Conservation (phyloP, 2,888 invertebrate genomes). For the Andrena minutula region DNA sequence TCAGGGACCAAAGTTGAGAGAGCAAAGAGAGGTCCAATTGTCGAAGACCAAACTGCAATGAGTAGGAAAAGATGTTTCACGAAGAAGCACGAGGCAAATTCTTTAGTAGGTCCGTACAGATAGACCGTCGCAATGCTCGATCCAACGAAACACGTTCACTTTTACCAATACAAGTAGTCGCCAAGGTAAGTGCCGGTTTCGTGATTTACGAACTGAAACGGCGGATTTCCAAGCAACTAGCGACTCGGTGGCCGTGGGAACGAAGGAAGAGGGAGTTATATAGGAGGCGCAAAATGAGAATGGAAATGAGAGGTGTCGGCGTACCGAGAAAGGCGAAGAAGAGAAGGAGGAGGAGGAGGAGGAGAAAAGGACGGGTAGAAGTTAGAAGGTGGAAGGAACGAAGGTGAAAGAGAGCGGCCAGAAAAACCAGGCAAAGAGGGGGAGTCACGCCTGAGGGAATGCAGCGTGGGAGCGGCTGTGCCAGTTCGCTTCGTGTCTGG, state of each 20-base stretch:
- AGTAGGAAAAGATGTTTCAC: too few relatives aligned
- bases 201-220: constrained; percentile 67
- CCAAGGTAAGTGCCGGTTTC: constrained; percentile 53
- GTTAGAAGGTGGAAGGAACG: constrained; percentile 61
- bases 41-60: constrained; percentile 92
- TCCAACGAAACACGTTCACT: constrained; percentile 66
- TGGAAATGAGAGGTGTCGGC: constrained; percentile 69
- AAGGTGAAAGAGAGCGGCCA: constrained; percentile 67
- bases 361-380: constrained; percentile 41
- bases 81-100: too few relatives aligned
- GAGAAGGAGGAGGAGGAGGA: constrained; percentile 35
- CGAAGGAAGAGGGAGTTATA: constrained; percentile 60
- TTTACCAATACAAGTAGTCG: constrained; percentile 57
- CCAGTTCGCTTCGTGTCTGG: constrained; percentile 73
- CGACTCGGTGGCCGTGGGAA: constrained; percentile 73
- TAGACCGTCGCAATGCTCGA: not conserved
- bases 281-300: constrained; percentile 74
- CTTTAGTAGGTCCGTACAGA: not conserved
- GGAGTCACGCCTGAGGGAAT: constrained; percentile 83
- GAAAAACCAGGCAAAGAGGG: constrained; percentile 46
- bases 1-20: constrained; percentile 96
- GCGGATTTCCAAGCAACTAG: constrained; percentile 62
- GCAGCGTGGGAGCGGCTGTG: constrained; percentile 83
- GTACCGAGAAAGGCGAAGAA: constrained; percentile 44
- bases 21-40: constrained; percentile 95